Conservation (phyloP, 2,113 vertebrate genomes). For the Gymnobelideus leadbeateri region DNA sequence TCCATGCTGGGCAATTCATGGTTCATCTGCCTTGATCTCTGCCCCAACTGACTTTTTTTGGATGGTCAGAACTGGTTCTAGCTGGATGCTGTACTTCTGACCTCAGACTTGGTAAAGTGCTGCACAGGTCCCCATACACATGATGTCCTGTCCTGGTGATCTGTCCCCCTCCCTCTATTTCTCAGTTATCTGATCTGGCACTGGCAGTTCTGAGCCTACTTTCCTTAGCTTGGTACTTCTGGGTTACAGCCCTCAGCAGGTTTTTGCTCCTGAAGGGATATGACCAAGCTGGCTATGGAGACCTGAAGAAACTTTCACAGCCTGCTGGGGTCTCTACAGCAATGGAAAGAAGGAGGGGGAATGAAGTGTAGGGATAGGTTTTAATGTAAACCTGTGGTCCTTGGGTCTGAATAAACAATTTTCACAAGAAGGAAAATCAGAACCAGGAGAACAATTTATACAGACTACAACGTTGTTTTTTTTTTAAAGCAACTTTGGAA, state of each 20-base stretch:
- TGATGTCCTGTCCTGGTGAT: neutral
- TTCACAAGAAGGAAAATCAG: neutral
- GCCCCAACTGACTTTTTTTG: neutral
- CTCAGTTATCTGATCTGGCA: neutral
- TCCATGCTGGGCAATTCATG: neutral
- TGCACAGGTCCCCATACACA: neutral
- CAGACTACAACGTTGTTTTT: neutral
- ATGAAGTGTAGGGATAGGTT: neutral
- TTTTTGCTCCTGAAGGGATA: neutral
- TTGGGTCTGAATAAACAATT: neutral
- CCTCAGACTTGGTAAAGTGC: neutral
- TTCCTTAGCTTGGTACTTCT: neutral
- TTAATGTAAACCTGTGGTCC: neutral
- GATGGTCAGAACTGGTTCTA: neutral
- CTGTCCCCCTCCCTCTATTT: neutral
- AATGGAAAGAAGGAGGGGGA: neutral
- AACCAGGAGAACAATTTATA: neutral
- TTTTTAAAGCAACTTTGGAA: neutral
- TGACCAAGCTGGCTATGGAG: neutral
- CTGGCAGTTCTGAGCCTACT: neutral
- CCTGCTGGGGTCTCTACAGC: neutral
- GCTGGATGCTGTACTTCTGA: neutral
- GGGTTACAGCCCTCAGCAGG: neutral
- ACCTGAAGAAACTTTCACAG: neutral
- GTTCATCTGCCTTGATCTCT: neutral